phyloP scores from a whole-genome alignment of 2,797 vertebrate genomes.

The Tragopan temminckii region DNA sequence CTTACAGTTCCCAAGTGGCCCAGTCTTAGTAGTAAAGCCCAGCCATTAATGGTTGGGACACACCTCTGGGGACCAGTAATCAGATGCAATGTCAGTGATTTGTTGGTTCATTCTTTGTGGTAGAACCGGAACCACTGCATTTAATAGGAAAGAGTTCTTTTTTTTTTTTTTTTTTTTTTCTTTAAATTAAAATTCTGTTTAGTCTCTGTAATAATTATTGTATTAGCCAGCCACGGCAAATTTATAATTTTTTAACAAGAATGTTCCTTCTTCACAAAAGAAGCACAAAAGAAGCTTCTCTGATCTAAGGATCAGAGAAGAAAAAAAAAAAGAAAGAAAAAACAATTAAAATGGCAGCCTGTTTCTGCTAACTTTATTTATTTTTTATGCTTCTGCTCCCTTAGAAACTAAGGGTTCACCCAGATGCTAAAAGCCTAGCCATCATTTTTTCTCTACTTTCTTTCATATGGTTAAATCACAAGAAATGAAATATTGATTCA shows the following conservation, averaged over 20 bases:
- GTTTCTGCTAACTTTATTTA: constrained; percentile 55
- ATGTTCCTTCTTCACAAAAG: constrained; percentile 39
- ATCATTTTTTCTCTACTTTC: not conserved
- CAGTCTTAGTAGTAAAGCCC: not conserved
- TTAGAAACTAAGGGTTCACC: constrained; percentile 36
- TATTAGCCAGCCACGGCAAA: not conserved
- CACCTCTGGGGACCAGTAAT: not conserved
- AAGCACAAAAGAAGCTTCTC: constrained; percentile 11
- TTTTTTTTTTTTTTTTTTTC: not conserved
- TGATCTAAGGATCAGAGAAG: constrained; percentile 1
- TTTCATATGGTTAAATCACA: constrained; percentile 6
- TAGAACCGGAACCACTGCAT: not conserved
- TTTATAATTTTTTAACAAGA: constrained; percentile 3
- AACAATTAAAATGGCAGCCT: constrained; percentile 53
- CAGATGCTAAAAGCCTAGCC: constrained; percentile 46
- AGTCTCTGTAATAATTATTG: not conserved
- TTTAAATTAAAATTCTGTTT: not conserved
- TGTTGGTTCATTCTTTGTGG: not conserved
- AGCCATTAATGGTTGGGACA: not conserved
- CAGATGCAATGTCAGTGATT: not conserved
- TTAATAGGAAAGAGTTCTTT: not conserved
- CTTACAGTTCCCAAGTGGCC: not conserved
- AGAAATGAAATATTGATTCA: not conserved
- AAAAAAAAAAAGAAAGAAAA: constrained; percentile 47
- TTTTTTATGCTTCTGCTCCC: constrained; percentile 41